Conservation (phyloP, 2,888 invertebrate genomes). For the Nipponacmea schrenckii region DNA sequence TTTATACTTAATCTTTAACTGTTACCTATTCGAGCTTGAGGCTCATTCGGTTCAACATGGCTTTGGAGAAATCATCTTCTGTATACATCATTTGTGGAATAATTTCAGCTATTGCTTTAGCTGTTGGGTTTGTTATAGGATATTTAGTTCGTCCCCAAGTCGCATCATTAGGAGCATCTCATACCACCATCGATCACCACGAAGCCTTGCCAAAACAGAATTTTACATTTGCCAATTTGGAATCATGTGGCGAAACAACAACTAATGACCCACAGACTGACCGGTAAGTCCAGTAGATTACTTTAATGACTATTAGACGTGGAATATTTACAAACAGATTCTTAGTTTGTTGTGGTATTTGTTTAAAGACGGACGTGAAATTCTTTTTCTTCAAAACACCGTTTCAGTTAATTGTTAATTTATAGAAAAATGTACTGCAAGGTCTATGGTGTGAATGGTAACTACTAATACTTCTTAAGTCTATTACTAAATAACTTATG, state of each 20-base stretch:
- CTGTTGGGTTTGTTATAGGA: slow-evolving; percentile 37
- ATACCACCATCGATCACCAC: not conserved
- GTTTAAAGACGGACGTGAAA: no score
- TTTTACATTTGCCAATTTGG: slow-evolving; percentile 25
- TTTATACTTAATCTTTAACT: no score
- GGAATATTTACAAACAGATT: no score
- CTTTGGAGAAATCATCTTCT: slow-evolving; percentile 28
- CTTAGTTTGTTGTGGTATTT: no score
- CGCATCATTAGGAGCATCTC: not conserved
- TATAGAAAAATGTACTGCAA: no score
- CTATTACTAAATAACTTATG: no score
- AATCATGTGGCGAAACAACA: slow-evolving; percentile 27
- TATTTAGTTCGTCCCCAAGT: slow-evolving; percentile 30
- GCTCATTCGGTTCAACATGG: not conserved
- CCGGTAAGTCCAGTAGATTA: slow-evolving; percentile 20
- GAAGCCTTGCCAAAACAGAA: slow-evolving; percentile 11
- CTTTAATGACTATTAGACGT: no score
- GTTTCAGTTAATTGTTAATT: no score
- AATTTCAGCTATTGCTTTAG: slow-evolving; percentile 31
- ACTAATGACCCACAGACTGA: slow-evolving; percentile 26
- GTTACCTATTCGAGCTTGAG: no score
- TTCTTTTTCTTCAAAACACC: no score
- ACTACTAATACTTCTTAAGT: no score
- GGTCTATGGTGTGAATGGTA: no score
- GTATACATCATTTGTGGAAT: slow-evolving; percentile 33